Conservation (phyloP, 2,888 invertebrate species). For the Ochropacha duplaris region DNA sequence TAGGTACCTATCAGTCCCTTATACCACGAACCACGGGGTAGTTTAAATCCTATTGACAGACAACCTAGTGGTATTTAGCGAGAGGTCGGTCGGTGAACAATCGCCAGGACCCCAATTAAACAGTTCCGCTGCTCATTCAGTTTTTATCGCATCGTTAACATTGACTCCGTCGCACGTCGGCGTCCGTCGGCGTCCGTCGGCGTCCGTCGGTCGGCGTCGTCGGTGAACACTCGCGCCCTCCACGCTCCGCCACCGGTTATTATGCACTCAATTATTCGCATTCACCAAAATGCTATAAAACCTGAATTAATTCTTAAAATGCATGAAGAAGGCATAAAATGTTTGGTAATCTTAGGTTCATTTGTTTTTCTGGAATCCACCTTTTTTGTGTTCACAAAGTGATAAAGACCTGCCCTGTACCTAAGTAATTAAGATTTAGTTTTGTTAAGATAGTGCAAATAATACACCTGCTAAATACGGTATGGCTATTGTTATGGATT, state of each 20-base stretch:
- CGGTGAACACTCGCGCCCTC: neutral
- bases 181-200: no score
- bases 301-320: neutral
- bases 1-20: no score
- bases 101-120: constrained; percentile 14
- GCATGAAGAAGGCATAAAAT: neutral
- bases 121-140: constrained; percentile 20
- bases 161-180: constrained; percentile 6
- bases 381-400: neutral
- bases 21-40: no score
- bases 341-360: neutral
- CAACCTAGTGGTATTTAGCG: neutral
- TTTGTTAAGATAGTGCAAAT: no score
- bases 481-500: no score
- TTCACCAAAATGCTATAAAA: constrained; percentile 1
- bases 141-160: constrained; percentile 27
- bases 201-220: no score
- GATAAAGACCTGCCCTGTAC: neutral
- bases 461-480: no score
- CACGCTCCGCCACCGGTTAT: constrained; percentile 1
- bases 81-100: neutral
- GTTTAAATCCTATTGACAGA: no score
- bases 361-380: neutral
- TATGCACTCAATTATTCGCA: neutral
- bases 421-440: no score